Evolutionary conservation across 2,888 invertebrate genomes (phyloP).

Genomic region (Pteria penguin): DNA sequence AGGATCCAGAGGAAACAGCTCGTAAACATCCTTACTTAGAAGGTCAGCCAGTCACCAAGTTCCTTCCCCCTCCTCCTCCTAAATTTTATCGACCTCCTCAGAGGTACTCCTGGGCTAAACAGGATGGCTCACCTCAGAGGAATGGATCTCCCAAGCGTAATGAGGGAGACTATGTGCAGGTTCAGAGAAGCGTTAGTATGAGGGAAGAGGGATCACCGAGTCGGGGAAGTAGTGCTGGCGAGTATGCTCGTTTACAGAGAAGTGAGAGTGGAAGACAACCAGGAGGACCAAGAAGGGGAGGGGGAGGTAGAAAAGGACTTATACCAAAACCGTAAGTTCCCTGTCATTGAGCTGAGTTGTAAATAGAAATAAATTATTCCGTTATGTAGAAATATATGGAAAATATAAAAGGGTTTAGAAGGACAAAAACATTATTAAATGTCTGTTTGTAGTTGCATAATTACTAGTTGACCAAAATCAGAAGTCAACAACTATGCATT

Average conservation of each 20-base stretch:
- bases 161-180: slow-evolving; percentile 32
- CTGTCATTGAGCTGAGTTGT: neutral
- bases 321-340: slow-evolving; percentile 47
- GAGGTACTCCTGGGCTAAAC: slow-evolving; percentile 17
- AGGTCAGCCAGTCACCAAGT: neutral
- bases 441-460: too few species aligned
- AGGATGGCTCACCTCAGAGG: slow-evolving; percentile 8
- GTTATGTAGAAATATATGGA: neutral
- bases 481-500: too few species aligned
- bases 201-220: slow-evolving; percentile 2
- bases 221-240: neutral
- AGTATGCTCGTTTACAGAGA: slow-evolving; percentile 11
- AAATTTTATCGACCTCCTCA: slow-evolving; percentile 29
- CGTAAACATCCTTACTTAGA: neutral
- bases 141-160: slow-evolving; percentile 4
- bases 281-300: neutral
- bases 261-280: slow-evolving; percentile 16
- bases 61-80: slow-evolving; percentile 29
- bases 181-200: slow-evolving; percentile 3
- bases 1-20: slow-evolving; percentile 1
- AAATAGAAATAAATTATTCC: neutral
- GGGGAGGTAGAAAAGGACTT: slow-evolving; percentile 14
- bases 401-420: neutral
- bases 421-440: too few species aligned
- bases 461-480: too few species aligned